phyloP scores from a whole-genome alignment of 2,113 vertebrate species.

The Periophthalmodon schlosseri region DNA sequence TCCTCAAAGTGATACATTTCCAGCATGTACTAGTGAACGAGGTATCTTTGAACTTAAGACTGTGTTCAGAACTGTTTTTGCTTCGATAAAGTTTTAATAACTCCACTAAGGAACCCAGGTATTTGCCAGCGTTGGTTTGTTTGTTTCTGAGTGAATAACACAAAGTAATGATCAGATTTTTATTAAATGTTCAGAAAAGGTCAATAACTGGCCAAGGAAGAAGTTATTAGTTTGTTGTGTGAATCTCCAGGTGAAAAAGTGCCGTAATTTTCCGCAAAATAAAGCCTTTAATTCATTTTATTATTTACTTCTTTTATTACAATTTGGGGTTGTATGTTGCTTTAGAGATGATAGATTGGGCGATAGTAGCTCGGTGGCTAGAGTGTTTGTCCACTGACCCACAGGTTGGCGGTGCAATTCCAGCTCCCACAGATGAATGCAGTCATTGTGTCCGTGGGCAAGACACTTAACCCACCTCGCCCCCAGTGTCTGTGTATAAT shows the following conservation, averaged over 20 bases:
- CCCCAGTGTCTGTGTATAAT: too few relatives aligned
- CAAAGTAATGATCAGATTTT: background rate
- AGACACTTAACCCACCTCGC: too few relatives aligned
- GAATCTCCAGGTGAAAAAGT: background rate
- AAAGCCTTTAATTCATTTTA: background rate
- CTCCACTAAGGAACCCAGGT: background rate
- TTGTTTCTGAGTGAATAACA: background rate
- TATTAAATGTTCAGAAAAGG: background rate
- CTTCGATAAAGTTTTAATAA: background rate
- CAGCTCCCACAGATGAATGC: too few relatives aligned
- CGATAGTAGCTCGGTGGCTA: too few relatives aligned
- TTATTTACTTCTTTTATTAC: background rate
- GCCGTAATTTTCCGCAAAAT: background rate
- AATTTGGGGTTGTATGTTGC: background rate
- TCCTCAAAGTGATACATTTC: background rate
- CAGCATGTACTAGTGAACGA: background rate
- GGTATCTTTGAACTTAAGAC: background rate
- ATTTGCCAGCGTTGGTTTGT: background rate
- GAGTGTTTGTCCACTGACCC: too few relatives aligned
- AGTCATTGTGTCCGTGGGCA: too few relatives aligned
- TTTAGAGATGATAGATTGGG: too few relatives aligned
- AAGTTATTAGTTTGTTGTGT: constrained; percentile 4
- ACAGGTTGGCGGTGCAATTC: too few relatives aligned
- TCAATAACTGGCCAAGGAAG: background rate
- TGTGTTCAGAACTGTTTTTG: background rate